phyloP scores from a whole-genome alignment of 2,113 vertebrate species.

The Heptranchias perlo region DNA sequence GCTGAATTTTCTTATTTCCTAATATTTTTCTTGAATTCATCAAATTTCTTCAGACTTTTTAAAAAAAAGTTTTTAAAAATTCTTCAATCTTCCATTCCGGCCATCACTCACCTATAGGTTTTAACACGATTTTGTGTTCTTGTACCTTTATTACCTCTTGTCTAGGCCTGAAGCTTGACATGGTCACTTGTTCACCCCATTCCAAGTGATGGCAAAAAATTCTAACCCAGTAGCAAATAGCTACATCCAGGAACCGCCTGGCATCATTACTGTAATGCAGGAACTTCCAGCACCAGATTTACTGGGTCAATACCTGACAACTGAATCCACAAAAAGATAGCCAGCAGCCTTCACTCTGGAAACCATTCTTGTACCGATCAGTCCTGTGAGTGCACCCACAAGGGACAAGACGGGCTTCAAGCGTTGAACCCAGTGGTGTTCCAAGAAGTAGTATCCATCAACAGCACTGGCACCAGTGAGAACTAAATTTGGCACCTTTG shows the following conservation, averaged over 20 bases:
- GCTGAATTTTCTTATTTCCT: background rate
- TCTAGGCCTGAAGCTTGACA: background rate
- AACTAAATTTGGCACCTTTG: background rate
- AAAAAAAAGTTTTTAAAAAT: too few relatives aligned
- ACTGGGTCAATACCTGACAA: background rate
- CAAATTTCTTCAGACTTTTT: background rate
- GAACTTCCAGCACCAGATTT: background rate
- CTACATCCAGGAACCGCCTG: background rate
- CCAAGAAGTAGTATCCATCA: background rate
- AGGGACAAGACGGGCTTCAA: background rate
- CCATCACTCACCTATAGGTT: background rate
- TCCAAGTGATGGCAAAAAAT: background rate
- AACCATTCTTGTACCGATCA: background rate
- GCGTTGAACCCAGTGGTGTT: background rate
- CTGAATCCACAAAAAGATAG: background rate
- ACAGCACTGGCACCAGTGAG: background rate
- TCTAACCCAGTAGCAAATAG: background rate
- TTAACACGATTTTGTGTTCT: background rate
- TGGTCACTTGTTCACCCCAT: background rate
- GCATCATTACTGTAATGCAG: background rate
- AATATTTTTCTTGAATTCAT: background rate
- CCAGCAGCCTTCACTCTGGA: background rate
- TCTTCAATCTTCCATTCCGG: background rate
- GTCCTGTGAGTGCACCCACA: background rate
- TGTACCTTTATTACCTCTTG: background rate